phyloP scores from a whole-genome alignment of 2,113 vertebrate species.

The Semnornis frantzii region DNA sequence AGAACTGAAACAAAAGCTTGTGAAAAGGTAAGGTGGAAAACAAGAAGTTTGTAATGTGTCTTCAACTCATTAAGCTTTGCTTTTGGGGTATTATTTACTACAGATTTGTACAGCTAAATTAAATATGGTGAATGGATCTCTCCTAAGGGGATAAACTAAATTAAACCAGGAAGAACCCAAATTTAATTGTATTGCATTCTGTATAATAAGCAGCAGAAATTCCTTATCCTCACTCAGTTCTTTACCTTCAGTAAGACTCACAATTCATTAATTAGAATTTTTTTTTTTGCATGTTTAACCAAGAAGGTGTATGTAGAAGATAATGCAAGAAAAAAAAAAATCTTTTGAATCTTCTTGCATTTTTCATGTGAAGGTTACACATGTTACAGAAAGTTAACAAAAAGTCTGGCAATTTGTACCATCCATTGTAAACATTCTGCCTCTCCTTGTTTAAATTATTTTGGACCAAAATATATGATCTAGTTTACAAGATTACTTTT shows the following conservation, averaged over 20 bases:
- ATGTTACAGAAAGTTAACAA: neutral
- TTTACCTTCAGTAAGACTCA: neutral
- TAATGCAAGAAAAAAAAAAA: neutral
- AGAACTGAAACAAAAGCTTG: conserved; percentile 2
- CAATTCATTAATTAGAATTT: neutral
- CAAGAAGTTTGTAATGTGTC: conserved; percentile 9
- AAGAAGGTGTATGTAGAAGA: neutral
- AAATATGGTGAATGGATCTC: conserved; percentile 53
- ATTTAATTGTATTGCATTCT: conserved; percentile 42
- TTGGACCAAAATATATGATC: neutral
- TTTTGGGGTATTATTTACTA: conserved; percentile 59
- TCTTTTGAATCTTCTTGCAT: neutral
- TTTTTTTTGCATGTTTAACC: neutral
- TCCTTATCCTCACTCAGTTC: neutral
- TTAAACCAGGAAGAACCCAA: conserved; percentile 55
- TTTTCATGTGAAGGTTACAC: neutral
- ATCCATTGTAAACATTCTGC: neutral
- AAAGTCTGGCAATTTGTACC: neutral
- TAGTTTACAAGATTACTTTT: neutral
- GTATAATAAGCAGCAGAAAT: conserved; percentile 45
- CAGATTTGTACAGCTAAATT: conserved; percentile 53
- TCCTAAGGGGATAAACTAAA: conserved; percentile 60
- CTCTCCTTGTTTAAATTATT: neutral
- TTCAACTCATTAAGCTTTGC: conserved; percentile 35
- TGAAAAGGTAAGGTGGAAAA: neutral